A percentile compares a stretch with the other conserved stretches of the same genome.
Conservation (phyloP, 2,113 vertebrate species). For the Thamnophis sirtalis region DNA sequence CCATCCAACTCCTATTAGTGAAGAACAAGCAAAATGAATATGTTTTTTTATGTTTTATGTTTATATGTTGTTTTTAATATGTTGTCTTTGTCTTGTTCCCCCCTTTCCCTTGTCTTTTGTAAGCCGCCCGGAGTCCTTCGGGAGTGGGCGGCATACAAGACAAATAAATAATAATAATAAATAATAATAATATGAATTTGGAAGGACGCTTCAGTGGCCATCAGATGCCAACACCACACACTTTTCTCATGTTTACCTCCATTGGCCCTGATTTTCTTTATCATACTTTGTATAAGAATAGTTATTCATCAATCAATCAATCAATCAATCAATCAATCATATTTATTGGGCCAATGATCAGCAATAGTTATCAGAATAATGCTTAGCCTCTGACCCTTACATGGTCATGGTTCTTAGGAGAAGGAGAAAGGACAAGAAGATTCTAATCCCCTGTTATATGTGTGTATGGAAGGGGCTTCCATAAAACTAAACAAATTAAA, state of each 20-base stretch:
- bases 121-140: no score
- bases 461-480: not conserved
- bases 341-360: not conserved
- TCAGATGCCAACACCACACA: not conserved
- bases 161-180: no score
- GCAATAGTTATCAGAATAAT: not conserved
- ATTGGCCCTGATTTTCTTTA: not conserved
- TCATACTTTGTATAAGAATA: not conserved
- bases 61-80: no score
- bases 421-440: not conserved
- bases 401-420: not conserved
- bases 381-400: not conserved
- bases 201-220: not conserved
- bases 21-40: not conserved
- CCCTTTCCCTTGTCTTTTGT: no score
- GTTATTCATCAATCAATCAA: not conserved
- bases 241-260: not conserved
- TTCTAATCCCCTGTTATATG: not conserved
- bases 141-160: no score
- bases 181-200: no score
- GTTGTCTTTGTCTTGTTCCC: no score
- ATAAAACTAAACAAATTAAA: not conserved
- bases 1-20: not conserved
- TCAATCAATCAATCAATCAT: not conserved
- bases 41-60: no score